Evolutionary conservation across 2,888 invertebrate genomes (phyloP).

Genomic region (Rambutsinella grinnellia): DNA sequence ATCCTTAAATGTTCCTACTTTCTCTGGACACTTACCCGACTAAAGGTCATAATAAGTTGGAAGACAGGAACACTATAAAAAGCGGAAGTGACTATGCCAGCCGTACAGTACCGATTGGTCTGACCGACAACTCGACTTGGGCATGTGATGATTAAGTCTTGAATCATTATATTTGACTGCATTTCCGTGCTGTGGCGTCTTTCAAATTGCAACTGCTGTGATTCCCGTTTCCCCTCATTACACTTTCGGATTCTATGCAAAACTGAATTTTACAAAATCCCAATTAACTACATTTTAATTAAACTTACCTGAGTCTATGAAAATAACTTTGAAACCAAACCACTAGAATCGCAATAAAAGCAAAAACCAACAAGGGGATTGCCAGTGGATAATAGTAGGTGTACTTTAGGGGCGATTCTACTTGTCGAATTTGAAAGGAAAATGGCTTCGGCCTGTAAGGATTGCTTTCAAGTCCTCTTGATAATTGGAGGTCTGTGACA

Average conservation of each 20-base stretch:
- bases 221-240: not conserved
- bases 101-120: constrained; percentile 39
- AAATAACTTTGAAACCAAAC: constrained; percentile 1
- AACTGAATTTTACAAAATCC: not conserved
- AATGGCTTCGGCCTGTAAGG: constrained; percentile 17
- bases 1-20: not conserved
- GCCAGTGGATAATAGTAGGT: not conserved
- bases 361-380: constrained; percentile 11
- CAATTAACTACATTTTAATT: not conserved
- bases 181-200: not conserved
- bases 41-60: constrained; percentile 72
- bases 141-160: constrained; percentile 23
- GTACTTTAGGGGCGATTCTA: not conserved
- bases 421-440: constrained; percentile 48
- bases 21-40: constrained; percentile 68
- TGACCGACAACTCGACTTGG: constrained; percentile 35
- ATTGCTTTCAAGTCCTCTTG: constrained; percentile 44
- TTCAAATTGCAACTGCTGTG: not conserved
- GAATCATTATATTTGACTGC: constrained; percentile 26
- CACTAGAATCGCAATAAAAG: not conserved
- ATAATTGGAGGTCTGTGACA: constrained; percentile 60
- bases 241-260: not conserved
- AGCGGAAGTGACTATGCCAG: constrained; percentile 67
- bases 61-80: constrained; percentile 73
- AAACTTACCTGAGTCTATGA: constrained; percentile 5